Evolutionary conservation across 2,888 invertebrate genomes (phyloP).

Genomic region (Andrena camellia): DNA sequence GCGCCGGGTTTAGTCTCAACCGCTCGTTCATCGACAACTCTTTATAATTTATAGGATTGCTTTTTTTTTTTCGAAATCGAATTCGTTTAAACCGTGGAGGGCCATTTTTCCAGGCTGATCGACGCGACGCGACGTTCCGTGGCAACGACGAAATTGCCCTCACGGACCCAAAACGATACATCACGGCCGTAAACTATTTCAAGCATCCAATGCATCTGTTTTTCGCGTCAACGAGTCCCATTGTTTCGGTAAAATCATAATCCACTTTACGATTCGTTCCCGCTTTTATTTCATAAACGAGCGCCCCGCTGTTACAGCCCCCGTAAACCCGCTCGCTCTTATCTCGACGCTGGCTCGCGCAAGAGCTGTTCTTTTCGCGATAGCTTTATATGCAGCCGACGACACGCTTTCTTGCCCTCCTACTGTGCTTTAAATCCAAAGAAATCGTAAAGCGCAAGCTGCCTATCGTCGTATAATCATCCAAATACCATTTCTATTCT

Average conservation of each 20-base stretch:
- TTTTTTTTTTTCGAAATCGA: background rate
- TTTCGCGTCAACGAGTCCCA: background rate
- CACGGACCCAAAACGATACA: background rate
- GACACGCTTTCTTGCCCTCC: background rate
- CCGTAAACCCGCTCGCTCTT: constrained; percentile 18
- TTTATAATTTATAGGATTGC: background rate
- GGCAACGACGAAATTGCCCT: background rate
- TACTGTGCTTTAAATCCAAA: background rate
- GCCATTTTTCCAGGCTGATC: background rate
- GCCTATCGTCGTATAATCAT: background rate
- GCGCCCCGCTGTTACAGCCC: background rate
- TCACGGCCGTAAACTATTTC: background rate
- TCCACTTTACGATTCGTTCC: constrained; percentile 32
- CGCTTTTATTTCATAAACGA: constrained; percentile 20
- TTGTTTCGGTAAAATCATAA: constrained; percentile 12
- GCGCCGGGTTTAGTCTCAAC: no score
- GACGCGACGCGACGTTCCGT: background rate
- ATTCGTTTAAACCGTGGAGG: background rate
- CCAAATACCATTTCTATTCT: background rate
- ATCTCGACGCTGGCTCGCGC: background rate
- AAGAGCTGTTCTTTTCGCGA: background rate
- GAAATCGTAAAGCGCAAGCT: background rate
- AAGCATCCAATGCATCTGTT: background rate
- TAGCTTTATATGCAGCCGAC: background rate
- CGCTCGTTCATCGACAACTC: no score